Base-by-base conservation (phyloP, 2,113 vertebrate species). In the Rutilus rutilus region DNA sequence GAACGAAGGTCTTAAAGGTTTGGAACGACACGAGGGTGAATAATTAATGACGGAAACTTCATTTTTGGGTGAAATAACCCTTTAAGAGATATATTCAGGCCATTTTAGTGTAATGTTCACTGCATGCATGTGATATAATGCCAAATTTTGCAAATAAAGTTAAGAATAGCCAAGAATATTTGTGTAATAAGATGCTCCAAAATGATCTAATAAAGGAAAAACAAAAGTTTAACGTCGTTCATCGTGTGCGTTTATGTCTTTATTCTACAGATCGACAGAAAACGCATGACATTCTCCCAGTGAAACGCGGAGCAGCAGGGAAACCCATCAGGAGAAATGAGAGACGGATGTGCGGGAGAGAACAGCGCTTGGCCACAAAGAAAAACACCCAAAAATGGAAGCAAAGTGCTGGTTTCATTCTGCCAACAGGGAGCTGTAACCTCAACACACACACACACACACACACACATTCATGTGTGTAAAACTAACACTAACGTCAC, bases 301-400 rank as follows among this genome's bases (percentile, higher is more conserved):
- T 47, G 39, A 25, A 25, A 25, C 4, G 23, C 25, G 14, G 71
- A 74, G 42, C 71, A 74, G 71, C 71, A 47, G 71, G 71, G 6
- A 80, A 64, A 80, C 59, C 62, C 36, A 45, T 57, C 33, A 54
- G 64, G 42, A 82, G 80, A 36, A 47, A 33, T 6, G 42, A 73
- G 69, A 74, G 23, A 74, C 15, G 23, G 60, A 21, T 82, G 59
- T 82, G 64, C 5, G 42, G 33, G n/a, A 23, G 67, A 42, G 36
- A 71, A 23, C 59, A 39, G 25, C 12, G 3, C 8, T 69, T 12
- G 36, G 27, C 81, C 64, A 83, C 45, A 33, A 12, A 83, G 23
- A 73, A 54, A 50, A 83, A 67, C 67, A 71, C 64, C 50, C 45
- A 30, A 54, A 83, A 83, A 69, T 71, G 54, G 77, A 79, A 57